Evolutionary conservation across 2,797 vertebrate species (phyloP), one percentile per base, ranked within the genome.

Genomic region (Myoxocephalus aenaeus): DNA sequence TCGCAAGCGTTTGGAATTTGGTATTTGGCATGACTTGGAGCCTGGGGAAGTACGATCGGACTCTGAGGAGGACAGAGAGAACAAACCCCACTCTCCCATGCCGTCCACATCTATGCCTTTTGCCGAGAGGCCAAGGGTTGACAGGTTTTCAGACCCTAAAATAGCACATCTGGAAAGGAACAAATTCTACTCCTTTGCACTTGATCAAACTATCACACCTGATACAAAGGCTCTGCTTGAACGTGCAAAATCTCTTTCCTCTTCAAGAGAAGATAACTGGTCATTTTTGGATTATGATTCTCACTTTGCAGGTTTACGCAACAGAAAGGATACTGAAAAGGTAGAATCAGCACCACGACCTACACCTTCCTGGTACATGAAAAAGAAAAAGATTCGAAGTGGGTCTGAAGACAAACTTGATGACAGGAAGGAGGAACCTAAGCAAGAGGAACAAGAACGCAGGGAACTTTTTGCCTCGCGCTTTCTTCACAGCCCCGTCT

Each of bases 161-260:
- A 86, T 97, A 38, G 95, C 97, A 0, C 91, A 94, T 71, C 95
- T 99, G 50, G 98, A 99, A 92, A 98, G 97, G 81, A 98, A 99
- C 88, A 99, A 97, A 79, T 99, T 99, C 82, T 98, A 97, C 75
- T 99, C 98, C 54, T 98, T 98, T 90, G 97, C 98, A 0, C 92
- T 98, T 91, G 98, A 99, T 90, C 97, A 99, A 91, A 98, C 96
- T 59, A 99, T 99, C 92, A 99, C 98, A 5, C 98, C 98, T 0
- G 98, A 99, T 86, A 99, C 98, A 20, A 99, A 99, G 90, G 98
- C 98, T 88, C 91, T 99, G 89, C 96, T 99, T 2, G 98, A 99
- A 89, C 96, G 98, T 84, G 98, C 98, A 67, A 99, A 99, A 86
- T 99, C 98, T 3, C 96, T 99, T 1, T 99, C 98, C 11, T 99